Conservation (phyloP, 2,797 vertebrate species). For the Sphaeramia orbicularis region DNA sequence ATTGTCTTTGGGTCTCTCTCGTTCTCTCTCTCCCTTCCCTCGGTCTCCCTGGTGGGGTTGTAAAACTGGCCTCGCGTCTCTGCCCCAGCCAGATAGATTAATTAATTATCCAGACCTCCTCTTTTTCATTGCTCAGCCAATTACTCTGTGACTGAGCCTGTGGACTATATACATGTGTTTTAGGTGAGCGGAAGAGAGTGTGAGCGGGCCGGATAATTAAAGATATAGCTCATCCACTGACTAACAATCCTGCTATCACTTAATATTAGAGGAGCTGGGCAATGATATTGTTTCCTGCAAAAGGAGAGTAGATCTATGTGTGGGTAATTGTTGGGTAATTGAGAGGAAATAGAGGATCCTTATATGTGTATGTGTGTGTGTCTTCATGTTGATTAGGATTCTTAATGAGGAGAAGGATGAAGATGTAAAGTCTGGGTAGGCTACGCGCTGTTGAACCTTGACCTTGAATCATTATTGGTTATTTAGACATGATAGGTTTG, state of each 20-base stretch:
- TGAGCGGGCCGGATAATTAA: constrained; percentile 85
- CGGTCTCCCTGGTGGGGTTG: constrained; percentile 82
- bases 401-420: constrained; percentile 36
- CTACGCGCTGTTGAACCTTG: constrained; percentile 32
- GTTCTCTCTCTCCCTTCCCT: constrained; percentile 20
- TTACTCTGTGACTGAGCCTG: constrained; percentile 90
- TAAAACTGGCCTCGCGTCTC: constrained; percentile 93
- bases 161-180: constrained; percentile 90
- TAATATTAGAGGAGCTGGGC: constrained; percentile 67
- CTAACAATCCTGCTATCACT: constrained; percentile 57
- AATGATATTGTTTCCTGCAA: constrained; percentile 55
- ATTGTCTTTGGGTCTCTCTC: constrained; percentile 43
- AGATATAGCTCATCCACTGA: constrained; percentile 88
- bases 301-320: constrained; percentile 48
- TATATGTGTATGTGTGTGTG: constrained; percentile 19
- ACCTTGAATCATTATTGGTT: constrained; percentile 39
- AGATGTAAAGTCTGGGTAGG: constrained; percentile 19
- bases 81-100: constrained; percentile 95
- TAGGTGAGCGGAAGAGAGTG: constrained; percentile 82
- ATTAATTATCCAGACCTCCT: constrained; percentile 88
- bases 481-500: constrained; percentile 24
- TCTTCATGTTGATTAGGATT: constrained; percentile 39
- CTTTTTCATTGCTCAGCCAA: constrained; percentile 85
- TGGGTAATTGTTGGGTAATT: constrained; percentile 63
- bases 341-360: constrained; percentile 39